Evolutionary conservation across 64 coral and sea anemone species (phyloP).

Genomic region (Platygyra sinensis): DNA sequence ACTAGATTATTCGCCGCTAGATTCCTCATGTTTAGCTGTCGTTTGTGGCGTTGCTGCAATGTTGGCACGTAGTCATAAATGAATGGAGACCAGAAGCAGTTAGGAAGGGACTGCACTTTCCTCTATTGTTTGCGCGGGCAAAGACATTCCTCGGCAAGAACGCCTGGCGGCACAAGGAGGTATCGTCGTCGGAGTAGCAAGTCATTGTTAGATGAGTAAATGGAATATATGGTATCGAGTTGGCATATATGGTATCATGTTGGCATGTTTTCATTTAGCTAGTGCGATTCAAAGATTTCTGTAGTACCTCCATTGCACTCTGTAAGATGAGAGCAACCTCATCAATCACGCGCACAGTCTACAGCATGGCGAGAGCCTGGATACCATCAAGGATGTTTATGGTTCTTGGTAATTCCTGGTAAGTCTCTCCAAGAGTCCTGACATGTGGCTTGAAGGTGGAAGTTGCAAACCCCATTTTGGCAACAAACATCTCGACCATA

Average conservation of each 20-base stretch:
- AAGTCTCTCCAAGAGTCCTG: slow-evolving; percentile 44
- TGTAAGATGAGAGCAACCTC: slow-evolving; percentile 50
- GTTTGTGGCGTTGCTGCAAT: slow-evolving; percentile 40
- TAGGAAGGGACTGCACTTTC: background rate
- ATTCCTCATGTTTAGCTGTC: background rate
- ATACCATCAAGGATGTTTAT: slow-evolving; percentile 34
- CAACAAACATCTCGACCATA: slow-evolving; percentile 23
- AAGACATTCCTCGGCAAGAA: background rate
- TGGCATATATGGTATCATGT: too few relatives aligned
- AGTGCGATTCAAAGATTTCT: too few relatives aligned
- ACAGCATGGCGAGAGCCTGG: background rate
- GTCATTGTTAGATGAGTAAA: slow-evolving; percentile 40
- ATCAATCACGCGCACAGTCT: slow-evolving; percentile 53
- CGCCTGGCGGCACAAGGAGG: background rate
- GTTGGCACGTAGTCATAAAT: slow-evolving; percentile 9
- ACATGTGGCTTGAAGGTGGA: slow-evolving; percentile 51
- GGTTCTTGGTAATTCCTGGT: slow-evolving; percentile 29
- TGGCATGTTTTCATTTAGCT: too few relatives aligned
- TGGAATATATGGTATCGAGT: slow-evolving; percentile 9
- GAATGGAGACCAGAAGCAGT: slow-evolving; percentile 38
- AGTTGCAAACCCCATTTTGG: slow-evolving; percentile 43
- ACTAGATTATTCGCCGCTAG: slow-evolving; percentile 11
- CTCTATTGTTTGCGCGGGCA: slow-evolving; percentile 18
- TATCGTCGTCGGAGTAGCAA: slow-evolving; percentile 34
- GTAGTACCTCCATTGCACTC: background rate